A percentile compares a stretch with the other conserved stretches of the same genome.
Evolutionary conservation across 2,797 vertebrate genomes (phyloP).

Genomic region (Aphelocoma californica): DNA sequence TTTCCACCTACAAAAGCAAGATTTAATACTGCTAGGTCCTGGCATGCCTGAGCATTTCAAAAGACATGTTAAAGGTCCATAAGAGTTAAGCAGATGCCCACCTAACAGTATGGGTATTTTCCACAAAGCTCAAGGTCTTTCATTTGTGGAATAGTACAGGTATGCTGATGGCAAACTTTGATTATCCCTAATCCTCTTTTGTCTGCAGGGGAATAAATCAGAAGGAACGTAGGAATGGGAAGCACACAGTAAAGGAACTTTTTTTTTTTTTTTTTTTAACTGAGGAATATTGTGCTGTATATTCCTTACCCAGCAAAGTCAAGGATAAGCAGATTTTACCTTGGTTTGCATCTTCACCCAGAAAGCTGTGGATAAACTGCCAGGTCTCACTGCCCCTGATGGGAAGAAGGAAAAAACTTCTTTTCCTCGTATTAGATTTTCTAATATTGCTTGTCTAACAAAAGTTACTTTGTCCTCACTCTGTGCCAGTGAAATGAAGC

Average conservation of each 20-base stretch:
- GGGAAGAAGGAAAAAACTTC: constrained; percentile 30
- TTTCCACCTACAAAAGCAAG: constrained; percentile 15
- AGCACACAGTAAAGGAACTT: not conserved
- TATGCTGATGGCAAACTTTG: constrained; percentile 25
- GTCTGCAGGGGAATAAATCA: constrained; percentile 10
- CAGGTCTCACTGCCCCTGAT: not conserved
- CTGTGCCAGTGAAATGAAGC: constrained; percentile 37
- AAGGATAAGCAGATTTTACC: constrained; percentile 4
- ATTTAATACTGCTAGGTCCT: not conserved
- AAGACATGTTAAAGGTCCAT: not conserved
- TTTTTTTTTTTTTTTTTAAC: not conserved
- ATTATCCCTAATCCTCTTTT: constrained; percentile 40
- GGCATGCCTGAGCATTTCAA: not conserved
- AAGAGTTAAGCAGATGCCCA: not conserved
- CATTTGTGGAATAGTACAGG: not conserved
- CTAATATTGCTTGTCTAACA: constrained; percentile 59
- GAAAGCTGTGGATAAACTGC: not conserved
- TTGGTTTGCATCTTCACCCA: not conserved
- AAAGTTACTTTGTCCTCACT: constrained; percentile 55
- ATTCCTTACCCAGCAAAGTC: constrained; percentile 9
- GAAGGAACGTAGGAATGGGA: not conserved
- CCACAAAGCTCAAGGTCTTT: constrained; percentile 7
- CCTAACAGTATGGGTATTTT: not conserved
- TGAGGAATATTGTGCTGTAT: not conserved
- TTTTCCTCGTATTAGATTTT: constrained; percentile 48